Base-by-base conservation (phyloP, 53 echinoderm and acorn worm genomes). In the Luidia sarsii region DNA sequence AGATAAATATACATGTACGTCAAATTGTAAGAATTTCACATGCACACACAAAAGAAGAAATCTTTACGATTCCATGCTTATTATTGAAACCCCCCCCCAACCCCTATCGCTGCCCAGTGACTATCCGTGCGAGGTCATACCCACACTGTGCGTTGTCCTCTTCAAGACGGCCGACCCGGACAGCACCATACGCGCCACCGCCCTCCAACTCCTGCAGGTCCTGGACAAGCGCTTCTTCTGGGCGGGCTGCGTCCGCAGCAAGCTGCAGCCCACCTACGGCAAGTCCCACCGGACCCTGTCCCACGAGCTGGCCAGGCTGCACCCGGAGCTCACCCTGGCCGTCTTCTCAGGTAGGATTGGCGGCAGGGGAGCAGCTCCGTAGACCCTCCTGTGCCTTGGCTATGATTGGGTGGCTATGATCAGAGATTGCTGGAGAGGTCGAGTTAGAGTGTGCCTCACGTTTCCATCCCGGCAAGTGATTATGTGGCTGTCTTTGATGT, bases 91-190 rank as follows among this genome's bases (percentile, higher is more conserved):
- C n/a, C n/a, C n/a, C n/a, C n/a, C n/a, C n/a, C n/a, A n/a, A n/a
- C n/a, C n/a, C n/a, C n/a, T n/a, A n/a, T n/a, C n/a, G n/a, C n/a
- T 41, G 6, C 41, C 14, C 85, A 94, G 94, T 33, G 90, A 90
- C 27, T 99, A 99, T 71, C 93, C 99, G 48, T 99, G 99, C 83
- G 99, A 99, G 24, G 74, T 91, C 64, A 99, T 99, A 60, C 86
- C 91, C 0, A 94, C 89, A 16, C 89, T 99, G 35, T 94, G 94
- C 65, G 84, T 99, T 33, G 89, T 93, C 5, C 82, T 99, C 18
- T 65, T 94, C 65, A 99, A 99, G 94, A 94, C 99, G 0, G 99
- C 94, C 10, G 99, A 99, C 46, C 91, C 99, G 4, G 81, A 86
- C 75, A 62, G 83, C 25, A 84, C 62, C 36, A 89, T 91, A 39